Evolutionary conservation across 1,140 invertebrate species (phyloP).

Genomic region (Trichomalopsis sarcophagae): DNA sequence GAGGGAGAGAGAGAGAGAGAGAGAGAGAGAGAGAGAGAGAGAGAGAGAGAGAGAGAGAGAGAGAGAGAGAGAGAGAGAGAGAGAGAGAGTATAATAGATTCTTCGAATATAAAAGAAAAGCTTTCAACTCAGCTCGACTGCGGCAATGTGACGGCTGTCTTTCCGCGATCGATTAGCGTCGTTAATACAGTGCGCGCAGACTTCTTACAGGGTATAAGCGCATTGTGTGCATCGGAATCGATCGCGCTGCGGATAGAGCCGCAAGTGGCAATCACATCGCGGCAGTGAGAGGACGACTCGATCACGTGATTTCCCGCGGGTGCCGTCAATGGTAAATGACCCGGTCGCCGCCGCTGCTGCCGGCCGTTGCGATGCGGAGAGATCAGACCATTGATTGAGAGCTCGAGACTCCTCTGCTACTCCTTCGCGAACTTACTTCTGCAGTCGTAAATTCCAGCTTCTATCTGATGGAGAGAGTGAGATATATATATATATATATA

Average conservation of each 20-base stretch:
- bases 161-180: constrained; percentile 42
- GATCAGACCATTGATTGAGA: constrained; percentile 48
- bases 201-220: not conserved
- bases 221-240: constrained; percentile 61
- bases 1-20: not conserved
- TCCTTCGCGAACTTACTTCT: constrained; percentile 32
- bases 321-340: constrained; percentile 69
- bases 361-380: not conserved
- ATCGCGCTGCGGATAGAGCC: constrained; percentile 54
- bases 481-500: too few species aligned
- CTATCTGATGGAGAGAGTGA: not conserved
- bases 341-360: constrained; percentile 28
- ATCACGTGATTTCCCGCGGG: constrained; percentile 74
- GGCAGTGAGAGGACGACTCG: constrained; percentile 62
- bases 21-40: too few species aligned
- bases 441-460: constrained; percentile 29
- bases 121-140: not conserved
- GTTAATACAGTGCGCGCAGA: constrained; percentile 46
- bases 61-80: too few species aligned
- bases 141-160: not conserved
- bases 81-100: too few species aligned
- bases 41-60: too few species aligned
- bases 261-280: constrained; percentile 69
- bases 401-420: not conserved
- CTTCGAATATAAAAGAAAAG: not conserved